A percentile compares a stretch with the other conserved stretches of the same genome.
Conservation (phyloP, 2,113 vertebrate genomes). For the Oreochromis tanganicae region DNA sequence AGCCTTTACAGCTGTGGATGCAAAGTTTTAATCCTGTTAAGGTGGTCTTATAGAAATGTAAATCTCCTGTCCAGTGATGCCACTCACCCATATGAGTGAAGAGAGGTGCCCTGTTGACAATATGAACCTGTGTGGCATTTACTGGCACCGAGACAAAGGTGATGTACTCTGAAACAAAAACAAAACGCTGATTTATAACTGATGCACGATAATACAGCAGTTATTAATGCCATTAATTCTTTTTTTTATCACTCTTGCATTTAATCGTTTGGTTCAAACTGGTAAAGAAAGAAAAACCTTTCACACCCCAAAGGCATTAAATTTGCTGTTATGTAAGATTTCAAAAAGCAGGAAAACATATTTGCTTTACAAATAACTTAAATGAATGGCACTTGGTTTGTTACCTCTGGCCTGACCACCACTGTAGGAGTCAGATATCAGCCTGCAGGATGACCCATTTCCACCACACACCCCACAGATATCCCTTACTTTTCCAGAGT, state of each 20-base stretch:
- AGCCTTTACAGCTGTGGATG: constrained; percentile 75
- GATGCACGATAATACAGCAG: neutral
- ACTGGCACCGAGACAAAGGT: constrained; percentile 82
- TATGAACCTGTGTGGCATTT: constrained; percentile 72
- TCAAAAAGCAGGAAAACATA: neutral
- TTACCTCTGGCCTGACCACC: constrained; percentile 82
- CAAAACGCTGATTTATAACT: neutral
- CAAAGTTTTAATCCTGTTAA: neutral
- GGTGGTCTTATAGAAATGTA: neutral
- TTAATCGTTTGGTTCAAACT: neutral
- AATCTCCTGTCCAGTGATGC: neutral
- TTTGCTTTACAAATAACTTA: neutral
- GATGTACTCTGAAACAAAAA: constrained; percentile 77
- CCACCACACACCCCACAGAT: constrained; percentile 85
- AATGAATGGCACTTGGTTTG: neutral
- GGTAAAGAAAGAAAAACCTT: neutral
- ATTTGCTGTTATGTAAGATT: neutral
- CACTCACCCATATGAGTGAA: constrained; percentile 92
- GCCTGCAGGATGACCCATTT: constrained; percentile 78
- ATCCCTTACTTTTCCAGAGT: constrained; percentile 76
- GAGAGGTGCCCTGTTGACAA: constrained; percentile 82
- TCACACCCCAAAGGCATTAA: neutral
- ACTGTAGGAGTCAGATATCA: constrained; percentile 72
- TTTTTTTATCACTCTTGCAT: neutral
- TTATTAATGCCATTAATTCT: neutral